Percentiles rank a stretch among this genome's conserved stretches.
Conservation (phyloP, 2,888 invertebrate genomes). For the Salticus scenicus region DNA sequence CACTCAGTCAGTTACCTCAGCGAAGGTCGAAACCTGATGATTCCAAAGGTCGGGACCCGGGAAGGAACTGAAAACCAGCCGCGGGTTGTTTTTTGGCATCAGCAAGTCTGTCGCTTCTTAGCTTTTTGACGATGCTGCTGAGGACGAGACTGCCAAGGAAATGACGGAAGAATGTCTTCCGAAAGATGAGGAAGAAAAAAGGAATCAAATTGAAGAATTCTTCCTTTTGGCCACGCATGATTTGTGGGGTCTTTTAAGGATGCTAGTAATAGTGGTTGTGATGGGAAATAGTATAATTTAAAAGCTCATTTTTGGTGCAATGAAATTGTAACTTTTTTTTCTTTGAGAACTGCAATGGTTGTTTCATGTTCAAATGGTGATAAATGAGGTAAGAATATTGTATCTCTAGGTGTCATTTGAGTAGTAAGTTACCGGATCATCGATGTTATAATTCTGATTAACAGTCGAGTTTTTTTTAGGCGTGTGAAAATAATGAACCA, state of each 20-base stretch:
- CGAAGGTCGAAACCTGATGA: background rate
- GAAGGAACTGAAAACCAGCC: background rate
- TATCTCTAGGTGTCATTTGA: too few relatives aligned
- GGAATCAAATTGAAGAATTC: background rate
- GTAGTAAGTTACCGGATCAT: too few relatives aligned
- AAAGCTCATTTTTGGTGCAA: background rate
- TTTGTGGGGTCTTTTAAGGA: background rate
- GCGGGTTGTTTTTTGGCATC: conserved; percentile 18
- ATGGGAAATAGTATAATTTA: background rate
- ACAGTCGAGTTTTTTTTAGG: too few relatives aligned
- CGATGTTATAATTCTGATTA: too few relatives aligned
- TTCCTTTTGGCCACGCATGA: background rate
- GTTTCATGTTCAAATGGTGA: too few relatives aligned
- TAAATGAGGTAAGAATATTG: too few relatives aligned
- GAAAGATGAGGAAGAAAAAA: background rate
- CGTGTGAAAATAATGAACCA: too few relatives aligned
- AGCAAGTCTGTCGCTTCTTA: background rate
- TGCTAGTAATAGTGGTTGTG: background rate
- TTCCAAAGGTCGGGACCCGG: conserved; percentile 20
- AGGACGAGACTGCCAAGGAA: background rate
- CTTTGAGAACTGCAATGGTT: too few relatives aligned
- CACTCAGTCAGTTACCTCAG: conserved; percentile 39
- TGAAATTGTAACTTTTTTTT: too few relatives aligned
- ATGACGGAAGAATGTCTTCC: conserved; percentile 6
- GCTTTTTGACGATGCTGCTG: too few relatives aligned